phyloP scores from a whole-genome alignment of 2,888 invertebrate species.

The Ommatoiulus sabulosus region DNA sequence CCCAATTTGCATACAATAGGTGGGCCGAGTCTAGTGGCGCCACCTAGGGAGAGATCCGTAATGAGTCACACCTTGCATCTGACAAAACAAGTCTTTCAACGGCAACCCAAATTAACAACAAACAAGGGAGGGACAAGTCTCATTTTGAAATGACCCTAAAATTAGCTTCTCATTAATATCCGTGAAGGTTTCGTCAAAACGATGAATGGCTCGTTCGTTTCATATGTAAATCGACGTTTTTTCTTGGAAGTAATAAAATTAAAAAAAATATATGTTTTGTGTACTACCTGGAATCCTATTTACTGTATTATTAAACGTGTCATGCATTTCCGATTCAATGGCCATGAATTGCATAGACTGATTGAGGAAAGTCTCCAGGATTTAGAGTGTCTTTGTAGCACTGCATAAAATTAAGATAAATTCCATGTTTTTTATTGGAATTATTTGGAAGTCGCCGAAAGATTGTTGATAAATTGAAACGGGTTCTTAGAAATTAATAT shows the following conservation, averaged over 20 bases:
- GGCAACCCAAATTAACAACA: neutral
- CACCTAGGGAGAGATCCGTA: neutral
- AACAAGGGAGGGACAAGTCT: conserved; percentile 1
- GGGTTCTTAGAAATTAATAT: too few species aligned
- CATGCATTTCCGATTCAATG: neutral
- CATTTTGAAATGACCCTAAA: conserved; percentile 20
- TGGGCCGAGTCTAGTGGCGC: neutral
- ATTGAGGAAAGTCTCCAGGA: too few species aligned
- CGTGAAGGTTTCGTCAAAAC: neutral
- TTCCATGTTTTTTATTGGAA: too few species aligned
- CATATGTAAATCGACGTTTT: neutral
- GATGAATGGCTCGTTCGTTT: neutral
- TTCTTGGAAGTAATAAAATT: conserved; percentile 18
- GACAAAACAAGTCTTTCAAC: neutral
- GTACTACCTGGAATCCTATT: neutral
- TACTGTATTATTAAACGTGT: neutral
- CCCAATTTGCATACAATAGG: conserved; percentile 16
- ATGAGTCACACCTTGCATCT: neutral
- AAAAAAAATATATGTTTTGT: neutral
- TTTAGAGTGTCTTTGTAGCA: too few species aligned
- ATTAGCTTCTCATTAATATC: neutral
- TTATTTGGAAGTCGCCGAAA: too few species aligned
- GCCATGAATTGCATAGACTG: neutral
- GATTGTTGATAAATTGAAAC: too few species aligned
- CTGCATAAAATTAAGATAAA: too few species aligned